A percentile compares a stretch with the other conserved stretches of the same genome.
Evolutionary conservation across 23 tunicate genomes (phyloP).

Genomic region (Botrylloides violaceus): DNA sequence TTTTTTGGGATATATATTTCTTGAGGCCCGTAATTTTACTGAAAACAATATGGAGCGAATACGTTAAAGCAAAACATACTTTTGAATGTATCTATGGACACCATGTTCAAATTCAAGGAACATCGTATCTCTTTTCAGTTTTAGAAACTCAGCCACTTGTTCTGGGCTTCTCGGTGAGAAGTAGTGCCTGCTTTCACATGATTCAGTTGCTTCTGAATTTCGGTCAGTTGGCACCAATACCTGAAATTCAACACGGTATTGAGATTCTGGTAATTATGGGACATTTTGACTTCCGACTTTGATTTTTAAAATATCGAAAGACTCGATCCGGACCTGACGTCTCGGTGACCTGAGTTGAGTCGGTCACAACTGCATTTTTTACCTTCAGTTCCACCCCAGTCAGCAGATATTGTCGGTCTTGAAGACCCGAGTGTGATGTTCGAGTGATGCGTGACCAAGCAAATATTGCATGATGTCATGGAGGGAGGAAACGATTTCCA

Average conservation of each 20-base stretch:
- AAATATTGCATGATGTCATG: slow-evolving; percentile 69
- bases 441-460: slow-evolving; percentile 65
- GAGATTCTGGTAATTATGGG: too few species aligned
- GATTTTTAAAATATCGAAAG: too few species aligned
- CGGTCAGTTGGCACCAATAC: slow-evolving; percentile 53
- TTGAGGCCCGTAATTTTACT: too few species aligned
- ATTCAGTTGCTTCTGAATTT: slow-evolving; percentile 74
- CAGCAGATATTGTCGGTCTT: slow-evolving; percentile 20
- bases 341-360: too few species aligned
- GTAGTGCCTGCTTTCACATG: slow-evolving; percentile 24
- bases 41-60: too few species aligned
- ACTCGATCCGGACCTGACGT: too few species aligned
- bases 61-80: neutral
- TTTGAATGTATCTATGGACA: slow-evolving; percentile 10
- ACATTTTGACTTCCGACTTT: too few species aligned
- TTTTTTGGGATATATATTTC: too few species aligned
- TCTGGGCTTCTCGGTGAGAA: slow-evolving; percentile 40
- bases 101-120: slow-evolving; percentile 70
- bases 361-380: too few species aligned
- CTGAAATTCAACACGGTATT: slow-evolving; percentile 1
- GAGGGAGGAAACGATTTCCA: slow-evolving; percentile 59
- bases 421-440: slow-evolving; percentile 29
- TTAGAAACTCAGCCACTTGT: slow-evolving; percentile 63
- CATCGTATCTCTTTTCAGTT: slow-evolving; percentile 33
- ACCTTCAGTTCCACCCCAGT: slow-evolving; percentile 94